phyloP scores from a whole-genome alignment of 2,888 invertebrate species.

The Polyploca ridens region DNA sequence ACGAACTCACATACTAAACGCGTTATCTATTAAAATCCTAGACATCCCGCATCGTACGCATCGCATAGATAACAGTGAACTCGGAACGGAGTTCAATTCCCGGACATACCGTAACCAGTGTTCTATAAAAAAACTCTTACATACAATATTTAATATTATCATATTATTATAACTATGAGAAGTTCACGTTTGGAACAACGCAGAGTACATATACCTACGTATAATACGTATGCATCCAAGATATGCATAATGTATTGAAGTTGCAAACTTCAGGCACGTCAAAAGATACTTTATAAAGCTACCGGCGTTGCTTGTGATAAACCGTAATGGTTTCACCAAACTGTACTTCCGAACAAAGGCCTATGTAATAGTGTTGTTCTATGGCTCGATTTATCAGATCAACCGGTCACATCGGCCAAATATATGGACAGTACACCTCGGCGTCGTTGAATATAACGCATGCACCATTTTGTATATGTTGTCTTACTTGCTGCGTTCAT shows the following conservation, averaged over 20 bases:
- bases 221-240: neutral
- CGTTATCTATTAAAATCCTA: too few species aligned
- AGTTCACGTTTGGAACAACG: too few species aligned
- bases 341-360: slow-evolving; percentile 65
- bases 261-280: neutral
- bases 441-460: slow-evolving; percentile 11
- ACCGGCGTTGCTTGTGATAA: slow-evolving; percentile 33
- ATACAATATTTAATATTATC: too few species aligned
- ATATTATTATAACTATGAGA: too few species aligned
- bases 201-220: too few species aligned
- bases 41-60: too few species aligned
- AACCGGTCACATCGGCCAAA: slow-evolving; percentile 53
- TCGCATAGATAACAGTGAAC: too few species aligned
- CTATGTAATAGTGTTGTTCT: slow-evolving; percentile 66
- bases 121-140: too few species aligned
- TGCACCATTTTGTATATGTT: neutral
- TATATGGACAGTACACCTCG: slow-evolving; percentile 53
- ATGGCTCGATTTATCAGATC: slow-evolving; percentile 69
- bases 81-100: too few species aligned
- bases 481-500: neutral
- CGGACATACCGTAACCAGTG: too few species aligned
- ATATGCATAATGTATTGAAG: neutral
- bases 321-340: slow-evolving; percentile 45
- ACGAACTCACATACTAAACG: too few species aligned
- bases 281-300: slow-evolving; percentile 7